Percentiles rank a stretch among this genome's conserved stretches.
These are phyloP conservation scores for Dioctria rufipes DNA, from an alignment of 2,888 invertebrate species.

Conservation along the genomic window DNA sequence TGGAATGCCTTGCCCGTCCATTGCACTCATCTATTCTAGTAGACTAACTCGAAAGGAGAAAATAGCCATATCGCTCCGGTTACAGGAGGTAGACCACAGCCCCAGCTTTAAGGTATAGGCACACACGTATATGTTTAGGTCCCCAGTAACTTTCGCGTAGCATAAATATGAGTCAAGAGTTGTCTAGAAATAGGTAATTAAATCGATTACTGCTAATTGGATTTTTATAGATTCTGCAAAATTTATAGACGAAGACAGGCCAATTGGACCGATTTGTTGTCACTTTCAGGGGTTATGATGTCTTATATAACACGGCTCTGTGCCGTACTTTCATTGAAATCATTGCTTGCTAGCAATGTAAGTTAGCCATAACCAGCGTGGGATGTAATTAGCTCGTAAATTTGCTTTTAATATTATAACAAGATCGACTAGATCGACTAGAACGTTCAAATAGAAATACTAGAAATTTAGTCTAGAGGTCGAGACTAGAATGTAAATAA, in stretches of 20 bases:
- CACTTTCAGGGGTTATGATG: background rate
- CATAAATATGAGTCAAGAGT: conserved; percentile 44
- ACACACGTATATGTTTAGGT: too few species aligned
- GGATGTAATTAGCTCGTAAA: conserved; percentile 35
- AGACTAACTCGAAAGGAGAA: conserved; percentile 17
- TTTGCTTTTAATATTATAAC: background rate
- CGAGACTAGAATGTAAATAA: background rate
- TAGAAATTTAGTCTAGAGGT: too few species aligned
- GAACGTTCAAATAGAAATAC: too few species aligned
- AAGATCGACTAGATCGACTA: background rate
- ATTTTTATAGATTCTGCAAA: conserved; percentile 48
- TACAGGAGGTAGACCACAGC: conserved; percentile 8
- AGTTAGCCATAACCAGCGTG: conserved; percentile 10
- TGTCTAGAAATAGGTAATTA: conserved; percentile 48
- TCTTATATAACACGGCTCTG: conserved; percentile 13
- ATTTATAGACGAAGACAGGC: conserved; percentile 39
- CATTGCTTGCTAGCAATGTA: background rate
- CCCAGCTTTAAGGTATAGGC: background rate
- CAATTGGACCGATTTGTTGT: background rate
- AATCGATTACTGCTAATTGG: conserved; percentile 55
- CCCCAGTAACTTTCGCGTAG: conserved; percentile 21
- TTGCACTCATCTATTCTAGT: conserved; percentile 7
- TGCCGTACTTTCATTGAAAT: too few species aligned
- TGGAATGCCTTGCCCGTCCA: conserved; percentile 5
- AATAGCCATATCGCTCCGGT: conserved; percentile 16